These are phyloP conservation scores for Eupsittula cactorum DNA, from an alignment of 2,113 vertebrate genomes.

Conservation along the genomic window DNA sequence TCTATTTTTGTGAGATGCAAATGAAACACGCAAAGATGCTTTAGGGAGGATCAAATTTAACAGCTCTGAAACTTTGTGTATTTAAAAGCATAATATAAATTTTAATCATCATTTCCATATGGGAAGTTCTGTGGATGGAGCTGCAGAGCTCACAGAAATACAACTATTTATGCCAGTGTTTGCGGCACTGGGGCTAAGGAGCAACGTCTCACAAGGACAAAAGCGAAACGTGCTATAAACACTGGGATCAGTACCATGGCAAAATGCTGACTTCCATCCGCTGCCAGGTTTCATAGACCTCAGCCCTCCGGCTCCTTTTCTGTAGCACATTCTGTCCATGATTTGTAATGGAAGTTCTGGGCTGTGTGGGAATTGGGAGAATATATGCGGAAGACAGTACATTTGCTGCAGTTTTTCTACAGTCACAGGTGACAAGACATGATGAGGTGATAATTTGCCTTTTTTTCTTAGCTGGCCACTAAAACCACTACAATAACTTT, in stretches of 20 bases:
- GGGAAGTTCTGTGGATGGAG: neutral
- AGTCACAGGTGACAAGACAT: no score
- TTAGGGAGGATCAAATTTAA: slow-evolving; percentile 8
- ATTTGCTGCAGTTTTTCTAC: neutral
- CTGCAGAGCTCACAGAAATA: neutral
- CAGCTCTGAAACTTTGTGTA: neutral
- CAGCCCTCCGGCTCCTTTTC: neutral
- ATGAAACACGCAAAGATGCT: slow-evolving; percentile 9
- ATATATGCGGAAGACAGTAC: neutral
- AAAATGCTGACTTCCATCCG: neutral
- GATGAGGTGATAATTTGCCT: neutral
- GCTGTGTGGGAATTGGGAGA: neutral
- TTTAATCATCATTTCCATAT: neutral
- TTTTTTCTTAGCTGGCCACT: neutral
- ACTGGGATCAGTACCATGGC: neutral
- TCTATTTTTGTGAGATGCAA: neutral
- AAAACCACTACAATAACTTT: neutral
- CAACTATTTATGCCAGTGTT: neutral
- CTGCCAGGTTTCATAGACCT: neutral
- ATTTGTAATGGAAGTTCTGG: neutral
- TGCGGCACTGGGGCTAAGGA: neutral
- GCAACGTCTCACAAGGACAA: neutral
- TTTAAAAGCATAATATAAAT: slow-evolving; percentile 30
- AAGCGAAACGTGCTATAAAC: neutral
- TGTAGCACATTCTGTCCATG: neutral